Conservation (phyloP, 1,140 invertebrate genomes). For the Anastrepha obliqua region DNA sequence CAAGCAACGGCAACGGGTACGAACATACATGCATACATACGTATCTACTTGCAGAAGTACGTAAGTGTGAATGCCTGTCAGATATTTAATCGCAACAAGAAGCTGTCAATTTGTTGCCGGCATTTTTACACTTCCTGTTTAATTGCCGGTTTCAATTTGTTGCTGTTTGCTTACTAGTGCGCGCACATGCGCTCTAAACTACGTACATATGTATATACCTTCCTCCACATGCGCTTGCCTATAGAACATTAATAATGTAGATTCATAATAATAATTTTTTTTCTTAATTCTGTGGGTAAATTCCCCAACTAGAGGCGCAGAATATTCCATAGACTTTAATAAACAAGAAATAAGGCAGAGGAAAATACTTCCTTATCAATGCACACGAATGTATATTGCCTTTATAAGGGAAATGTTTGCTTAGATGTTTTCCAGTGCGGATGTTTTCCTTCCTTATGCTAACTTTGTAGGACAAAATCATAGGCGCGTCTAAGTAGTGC, state of each 20-base stretch:
- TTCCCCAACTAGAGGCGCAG: neutral
- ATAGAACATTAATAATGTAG: neutral
- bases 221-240: neutral
- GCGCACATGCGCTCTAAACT: neutral
- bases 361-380: neutral
- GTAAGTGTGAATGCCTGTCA: conserved; percentile 25
- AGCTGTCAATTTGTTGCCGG: conserved; percentile 31
- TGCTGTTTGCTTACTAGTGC: neutral
- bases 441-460: no score
- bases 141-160: conserved; percentile 51
- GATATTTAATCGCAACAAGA: conserved; percentile 35
- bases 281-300: conserved; percentile 5
- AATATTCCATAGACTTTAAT: neutral
- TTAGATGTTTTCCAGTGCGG: no score
- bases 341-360: neutral
- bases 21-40: neutral
- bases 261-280: neutral
- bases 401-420: no score
- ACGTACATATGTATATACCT: neutral
- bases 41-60: neutral
- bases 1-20: neutral
- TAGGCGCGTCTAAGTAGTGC: no score
- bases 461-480: no score
- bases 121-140: conserved; percentile 43
- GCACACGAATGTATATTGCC: neutral